Evolutionary conservation across 2,888 invertebrate genomes (phyloP), one percentile per base, ranked within the genome.

Genomic region (Creontiades dilutus): DNA sequence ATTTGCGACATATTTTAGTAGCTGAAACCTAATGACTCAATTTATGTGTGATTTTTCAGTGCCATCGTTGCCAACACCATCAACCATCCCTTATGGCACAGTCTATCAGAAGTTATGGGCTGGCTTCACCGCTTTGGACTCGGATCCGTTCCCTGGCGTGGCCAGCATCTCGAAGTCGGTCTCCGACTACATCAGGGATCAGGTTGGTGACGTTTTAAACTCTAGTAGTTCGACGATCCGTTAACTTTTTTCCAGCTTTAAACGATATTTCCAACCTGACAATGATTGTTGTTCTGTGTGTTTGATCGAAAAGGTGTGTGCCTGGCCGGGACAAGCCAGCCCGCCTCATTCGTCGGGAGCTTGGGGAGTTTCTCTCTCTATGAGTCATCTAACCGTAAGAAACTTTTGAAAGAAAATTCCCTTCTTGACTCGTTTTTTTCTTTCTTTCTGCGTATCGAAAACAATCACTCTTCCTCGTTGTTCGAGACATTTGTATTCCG

Each of bases 21-120:
- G 2, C 7, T 4, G 37, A 7, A 37, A 4, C 3, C 7, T 37
- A 37, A 37, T 7, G 3, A 37, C 37, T 37, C 37, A 37, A 37
- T 37, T 37, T 11, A 37, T 80, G n/a, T 23, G 0, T 80, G 14
- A 52, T 52, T 52, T 82, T 52, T 27, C 85, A 85, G 85, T 85
- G 37, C 46, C 85, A 16, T 47, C 85, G 12, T 16, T 85, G 37
- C 85, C 57, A 61, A 4, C 48, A 23, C 68, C 89, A 12, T 52
- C 89, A 16, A 57, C 89, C 16, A 61, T 89, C 55, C 91, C 90
- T 0, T 96, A 96, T 93, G 95, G 96, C 28, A 97, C 97, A 16
- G 96, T 98, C 89, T 98, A 98, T 94, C 96, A 96, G 94, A 97
- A 97, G 93, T 95, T 99, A 90, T 99, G 99, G 99, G 95, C 95